phyloP scores from a whole-genome alignment of 2,888 invertebrate genomes.

The Blomia tropicalis region DNA sequence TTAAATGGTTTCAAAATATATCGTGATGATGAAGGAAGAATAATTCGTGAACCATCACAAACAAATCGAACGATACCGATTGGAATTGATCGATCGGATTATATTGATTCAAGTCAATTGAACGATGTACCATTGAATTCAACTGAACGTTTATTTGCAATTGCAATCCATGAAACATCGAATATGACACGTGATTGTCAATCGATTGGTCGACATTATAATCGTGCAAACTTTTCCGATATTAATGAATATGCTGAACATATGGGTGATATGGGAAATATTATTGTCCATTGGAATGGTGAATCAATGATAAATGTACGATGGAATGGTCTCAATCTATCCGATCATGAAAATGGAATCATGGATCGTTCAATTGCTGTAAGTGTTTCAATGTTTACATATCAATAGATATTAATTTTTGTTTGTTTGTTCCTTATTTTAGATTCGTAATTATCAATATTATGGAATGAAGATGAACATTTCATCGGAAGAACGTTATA shows the following conservation, averaged over 20 bases:
- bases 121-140: neutral
- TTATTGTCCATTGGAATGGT: conserved; percentile 37
- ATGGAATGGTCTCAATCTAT: conserved; percentile 24
- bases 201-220: conserved; percentile 32
- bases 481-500: too few relatives aligned
- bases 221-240: conserved; percentile 30
- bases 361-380: conserved; percentile 57
- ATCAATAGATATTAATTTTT: too few relatives aligned
- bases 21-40: neutral
- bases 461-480: too few relatives aligned
- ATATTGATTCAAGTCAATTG: too few relatives aligned
- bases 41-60: neutral
- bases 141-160: conserved; percentile 17
- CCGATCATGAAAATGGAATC: conserved; percentile 39
- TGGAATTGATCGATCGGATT: neutral
- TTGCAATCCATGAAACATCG: conserved; percentile 26
- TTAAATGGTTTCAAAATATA: conserved; percentile 19
- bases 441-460: too few relatives aligned
- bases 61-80: neutral
- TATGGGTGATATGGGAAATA: conserved; percentile 70
- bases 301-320: conserved; percentile 21
- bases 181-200: conserved; percentile 31
- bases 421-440: too few relatives aligned
- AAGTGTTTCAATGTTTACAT: conserved; percentile 13
- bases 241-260: conserved; percentile 41